A percentile compares a stretch with the other conserved stretches of the same genome.
phyloP scores from a whole-genome alignment of 2,797 vertebrate genomes.

The Phoebastria nigripes region DNA sequence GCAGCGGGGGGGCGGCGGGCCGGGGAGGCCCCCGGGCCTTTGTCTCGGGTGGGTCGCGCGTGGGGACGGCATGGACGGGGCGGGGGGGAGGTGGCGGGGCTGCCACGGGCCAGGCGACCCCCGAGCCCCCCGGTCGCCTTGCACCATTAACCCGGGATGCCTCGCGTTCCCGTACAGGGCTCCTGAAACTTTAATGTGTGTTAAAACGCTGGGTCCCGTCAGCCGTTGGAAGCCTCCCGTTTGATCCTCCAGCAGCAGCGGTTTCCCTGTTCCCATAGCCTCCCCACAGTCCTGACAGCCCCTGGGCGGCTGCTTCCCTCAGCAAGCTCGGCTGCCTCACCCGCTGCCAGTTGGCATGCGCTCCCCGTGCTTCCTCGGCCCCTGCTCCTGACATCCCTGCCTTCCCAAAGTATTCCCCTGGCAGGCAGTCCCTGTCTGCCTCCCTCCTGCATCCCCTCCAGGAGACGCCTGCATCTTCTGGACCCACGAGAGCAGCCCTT shows the following conservation, averaged over 20 bases:
- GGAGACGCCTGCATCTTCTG: neutral
- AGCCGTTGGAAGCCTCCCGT: neutral
- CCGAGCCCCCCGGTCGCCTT: neutral
- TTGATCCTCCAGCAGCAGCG: no score
- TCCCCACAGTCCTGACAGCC: neutral
- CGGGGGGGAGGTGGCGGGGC: neutral
- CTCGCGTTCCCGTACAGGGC: fast-evolving
- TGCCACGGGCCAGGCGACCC: neutral
- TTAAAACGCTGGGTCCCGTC: neutral
- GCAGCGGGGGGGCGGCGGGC: neutral
- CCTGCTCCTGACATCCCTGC: neutral
- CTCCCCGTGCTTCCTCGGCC: neutral
- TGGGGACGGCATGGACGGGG: neutral
- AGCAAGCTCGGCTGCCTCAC: neutral
- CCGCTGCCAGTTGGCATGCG: neutral
- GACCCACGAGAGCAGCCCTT: neutral
- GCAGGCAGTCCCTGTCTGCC: neutral
- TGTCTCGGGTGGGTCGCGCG: neutral
- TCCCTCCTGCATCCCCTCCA: neutral
- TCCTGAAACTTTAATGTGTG: neutral
- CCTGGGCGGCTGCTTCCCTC: neutral
- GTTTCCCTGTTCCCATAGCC: neutral
- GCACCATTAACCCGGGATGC: neutral
- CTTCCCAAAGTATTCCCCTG: neutral
- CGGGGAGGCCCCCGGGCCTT: neutral